phyloP scores from a whole-genome alignment of 2,888 invertebrate genomes.

The Carterocephalus palaemon region DNA sequence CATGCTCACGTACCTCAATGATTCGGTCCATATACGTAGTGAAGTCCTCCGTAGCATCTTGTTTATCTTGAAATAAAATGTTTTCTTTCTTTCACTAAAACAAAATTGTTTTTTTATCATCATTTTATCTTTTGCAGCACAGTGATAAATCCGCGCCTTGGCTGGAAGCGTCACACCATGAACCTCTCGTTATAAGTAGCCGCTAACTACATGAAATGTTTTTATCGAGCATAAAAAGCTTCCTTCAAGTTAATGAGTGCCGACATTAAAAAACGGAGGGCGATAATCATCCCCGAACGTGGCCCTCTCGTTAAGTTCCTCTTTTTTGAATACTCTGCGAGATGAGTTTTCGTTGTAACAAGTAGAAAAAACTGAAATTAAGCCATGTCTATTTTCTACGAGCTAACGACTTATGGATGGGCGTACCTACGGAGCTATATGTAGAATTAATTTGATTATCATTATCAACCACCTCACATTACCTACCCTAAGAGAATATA shows the following conservation, averaged over 20 bases:
- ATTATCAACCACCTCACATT: too few species aligned
- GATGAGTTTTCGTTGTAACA: constrained; percentile 49
- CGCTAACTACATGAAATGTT: constrained; percentile 17
- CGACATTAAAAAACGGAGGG: constrained; percentile 52
- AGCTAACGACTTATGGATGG: neutral
- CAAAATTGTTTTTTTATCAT: too few species aligned
- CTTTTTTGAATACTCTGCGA: constrained; percentile 53
- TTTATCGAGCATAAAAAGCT: constrained; percentile 18
- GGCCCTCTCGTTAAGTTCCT: constrained; percentile 40
- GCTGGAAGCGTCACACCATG: too few species aligned
- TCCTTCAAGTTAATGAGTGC: constrained; percentile 43
- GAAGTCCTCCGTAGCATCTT: too few species aligned
- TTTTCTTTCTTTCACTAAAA: constrained; percentile 1
- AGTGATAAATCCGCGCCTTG: too few species aligned
- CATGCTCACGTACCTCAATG: too few species aligned
- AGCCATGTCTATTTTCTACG: constrained; percentile 10
- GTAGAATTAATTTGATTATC: too few species aligned
- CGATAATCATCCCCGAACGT: constrained; percentile 55
- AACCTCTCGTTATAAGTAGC: constrained; percentile 13
- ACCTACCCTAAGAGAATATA: too few species aligned
- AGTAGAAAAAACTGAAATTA: constrained; percentile 30
- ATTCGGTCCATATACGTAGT: too few species aligned
- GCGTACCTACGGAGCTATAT: too few species aligned
- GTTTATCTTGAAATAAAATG: too few species aligned
- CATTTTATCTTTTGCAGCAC: too few species aligned